Evolutionary conservation across 1,140 invertebrate species (phyloP), one percentile per base, ranked within the genome.

Genomic region (Hesperophylax magnus): DNA sequence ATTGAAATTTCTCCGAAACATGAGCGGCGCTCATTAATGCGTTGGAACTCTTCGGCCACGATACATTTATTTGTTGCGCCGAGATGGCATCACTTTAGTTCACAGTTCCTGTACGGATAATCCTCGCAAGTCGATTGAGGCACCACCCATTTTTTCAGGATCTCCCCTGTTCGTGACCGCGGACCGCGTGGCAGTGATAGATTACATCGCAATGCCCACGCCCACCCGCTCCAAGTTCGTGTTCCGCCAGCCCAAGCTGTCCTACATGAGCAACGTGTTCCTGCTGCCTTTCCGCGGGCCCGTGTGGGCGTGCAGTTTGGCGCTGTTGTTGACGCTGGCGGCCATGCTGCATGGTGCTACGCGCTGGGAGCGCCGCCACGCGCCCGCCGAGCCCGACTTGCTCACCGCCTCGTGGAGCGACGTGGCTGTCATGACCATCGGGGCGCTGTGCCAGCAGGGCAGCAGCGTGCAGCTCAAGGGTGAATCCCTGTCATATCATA

Each of bases 221-320:
- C 90, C 90, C 4, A 93, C 92, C 0, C 83, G 91, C 53, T 92
- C 91, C 0, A 91, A 91, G 80, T 94, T 94, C 85, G 89, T 94
- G 15, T 94, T 94, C 84, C 90, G 91, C 39, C 91, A 92, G 86
- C 93, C 93, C 7, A 92, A 93, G 82, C 85, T 94, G n/a, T 93
- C 93, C 0, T 93, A 92, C 80, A 90, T 93, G 24, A 91, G 90
- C 69, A 94, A 94, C 84, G 89, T 94, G 31, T 94, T 93, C 81
- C 84, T 89, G 17, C 81, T 94, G 54, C 93, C 93, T 0, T 94
- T 94, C 84, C 87, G 91, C 72, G 86, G 82, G 4, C 86, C 87
- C 2, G 92, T 94, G 1, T 94, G 93, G 93, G 85, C 91, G 22
- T 91, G 90, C 24, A 89, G 88, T 15, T 79, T 86, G 15, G 87